Evolutionary conservation across 2,888 invertebrate species (phyloP), one percentile per base, ranked within the genome.

Genomic region (Chrysopilus asiliformis): DNA sequence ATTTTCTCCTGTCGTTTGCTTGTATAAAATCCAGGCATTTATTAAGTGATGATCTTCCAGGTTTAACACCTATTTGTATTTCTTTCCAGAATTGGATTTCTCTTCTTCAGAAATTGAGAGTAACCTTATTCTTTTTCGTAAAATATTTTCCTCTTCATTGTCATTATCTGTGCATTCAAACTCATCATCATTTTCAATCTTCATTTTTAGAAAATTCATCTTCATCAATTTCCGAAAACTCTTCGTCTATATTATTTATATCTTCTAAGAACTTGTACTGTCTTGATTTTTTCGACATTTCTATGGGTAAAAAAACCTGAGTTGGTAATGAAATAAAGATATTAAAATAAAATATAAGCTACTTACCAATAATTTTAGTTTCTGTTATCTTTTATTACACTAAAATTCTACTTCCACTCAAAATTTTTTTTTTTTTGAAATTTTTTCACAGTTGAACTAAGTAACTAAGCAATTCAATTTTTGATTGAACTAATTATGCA

Each of bases 191-290:
- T 34, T 40, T 34, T 19, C 34, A 42, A 34, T 37, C 38, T 40
- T 40, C 42, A 34, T 32, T 42, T 40, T 40, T 38, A 38, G 42
- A 42, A 34, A 32, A 32, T 40, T 40, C 40, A 31, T 42, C 35
- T 34, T 42, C 42, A 40, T 27, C 19, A 37, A 38, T 35, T 40
- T 37, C 42, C 13, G 42, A 42, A 37, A 33, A 42, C 37, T 36
- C 39, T 42, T 37, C 36, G 36, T n/a, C 32, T 25, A 40, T 37
- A 32, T 42, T 40, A 40, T 37, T 37, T 42, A 34, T 39, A 18
- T 36, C 36, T 39, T 39, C 28, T 41, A 41, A 38, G 38, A 32
- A 40, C 36, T 40, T 40, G 40, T 38, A 38, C 40, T 38, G 40
- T 29, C 29, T 39, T 42, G 32, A 26, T 37, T 36, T 34, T 27